Base-by-base conservation (phyloP, 2,113 vertebrate genomes). In the Acanthisitta chloris region DNA sequence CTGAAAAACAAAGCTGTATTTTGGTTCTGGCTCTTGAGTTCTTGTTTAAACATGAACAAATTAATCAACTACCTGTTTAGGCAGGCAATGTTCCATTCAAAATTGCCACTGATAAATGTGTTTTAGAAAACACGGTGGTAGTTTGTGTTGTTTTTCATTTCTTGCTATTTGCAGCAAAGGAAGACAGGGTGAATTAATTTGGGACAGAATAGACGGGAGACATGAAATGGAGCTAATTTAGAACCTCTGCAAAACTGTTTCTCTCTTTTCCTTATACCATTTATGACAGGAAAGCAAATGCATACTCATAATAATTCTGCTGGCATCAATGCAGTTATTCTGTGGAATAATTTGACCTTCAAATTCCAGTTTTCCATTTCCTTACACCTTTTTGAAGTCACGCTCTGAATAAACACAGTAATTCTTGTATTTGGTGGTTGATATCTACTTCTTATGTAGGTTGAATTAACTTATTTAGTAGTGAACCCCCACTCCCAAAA, bases 291-390 rank as follows among this genome's bases (percentile, higher is more conserved):
- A 95, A 89, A 91, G 84, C 31, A 86, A 94, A 96, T 72, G 52
- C 36, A 38, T 34, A 28, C 57, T 87, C 24, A 49, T 76, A 92
- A 87, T 67, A 85, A 96, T 91, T 85, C 65, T 2, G 2, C 45
- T 65, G 49, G 46, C 66, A 85, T 82, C 73, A 90, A 33, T 69
- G n/a, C n/a, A 72, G n/a, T 42, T 91, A 89, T 85, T 92, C 62
- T 45, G 87, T n/a, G 66, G 70, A 91, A 92, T 81, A 95, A 95
- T 82, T 77, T 91, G 74, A 87, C 84, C 86, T 96, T 94, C 81
- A 73, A 64, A 89, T 89, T 72, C n/a, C 33, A 65, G 36, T 85
- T 96, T 91, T 69, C 58, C 14, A 54, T 69, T 91, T 89, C 54
- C 34, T 90, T 82, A 61, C 14, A 61, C 20, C 6, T 40, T 94